These are phyloP conservation scores for Caranx melampygus DNA, from an alignment of 2,113 vertebrate species.

Conservation along the genomic window DNA sequence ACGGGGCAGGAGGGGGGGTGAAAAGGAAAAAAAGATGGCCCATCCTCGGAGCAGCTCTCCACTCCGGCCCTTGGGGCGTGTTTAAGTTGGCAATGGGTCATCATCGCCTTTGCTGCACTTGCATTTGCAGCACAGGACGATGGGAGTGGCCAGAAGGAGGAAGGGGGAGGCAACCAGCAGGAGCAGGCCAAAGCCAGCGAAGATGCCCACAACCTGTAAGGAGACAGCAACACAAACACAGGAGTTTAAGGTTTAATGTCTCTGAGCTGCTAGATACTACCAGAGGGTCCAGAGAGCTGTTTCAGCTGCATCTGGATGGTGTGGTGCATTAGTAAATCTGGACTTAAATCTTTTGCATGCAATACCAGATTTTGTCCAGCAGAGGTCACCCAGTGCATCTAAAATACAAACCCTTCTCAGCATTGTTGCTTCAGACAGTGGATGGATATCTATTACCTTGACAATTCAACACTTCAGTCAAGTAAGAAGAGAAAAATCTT, in stretches of 20 bases:
- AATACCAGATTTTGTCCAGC: conserved; percentile 15
- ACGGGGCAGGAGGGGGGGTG: conserved; percentile 1
- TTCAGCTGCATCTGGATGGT: not conserved
- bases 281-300: not conserved
- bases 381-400: conserved; percentile 20
- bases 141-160: conserved; percentile 95
- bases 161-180: conserved; percentile 97
- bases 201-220: conserved; percentile 96
- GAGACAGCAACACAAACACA: not conserved
- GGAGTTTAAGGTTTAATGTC: too few species aligned
- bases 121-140: conserved; percentile 98
- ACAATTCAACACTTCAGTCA: not conserved
- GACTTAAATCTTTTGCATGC: not conserved
- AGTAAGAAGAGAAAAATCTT: not conserved
- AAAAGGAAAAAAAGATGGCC: conserved; percentile 61
- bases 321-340: not conserved
- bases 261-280: not conserved
- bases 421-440: not conserved
- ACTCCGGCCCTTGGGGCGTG: not conserved
- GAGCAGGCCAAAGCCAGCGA: conserved; percentile 96
- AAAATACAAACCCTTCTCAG: not conserved
- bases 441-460: not conserved
- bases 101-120: conserved; percentile 98
- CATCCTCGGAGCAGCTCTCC: conserved; percentile 39
- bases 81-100: conserved; percentile 94